phyloP scores from a whole-genome alignment of 2,888 invertebrate genomes.

The Stictocephala bisonia region DNA sequence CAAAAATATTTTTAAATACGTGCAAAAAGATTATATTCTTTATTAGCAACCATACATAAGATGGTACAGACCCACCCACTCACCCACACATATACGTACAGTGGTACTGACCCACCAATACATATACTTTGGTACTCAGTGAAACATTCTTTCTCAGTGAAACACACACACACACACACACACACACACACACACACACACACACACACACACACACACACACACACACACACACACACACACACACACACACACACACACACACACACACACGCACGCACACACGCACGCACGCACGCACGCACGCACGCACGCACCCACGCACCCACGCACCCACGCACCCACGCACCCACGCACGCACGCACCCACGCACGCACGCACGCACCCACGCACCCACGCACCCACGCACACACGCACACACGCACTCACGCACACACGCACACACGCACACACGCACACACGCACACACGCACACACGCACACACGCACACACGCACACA shows the following conservation, averaged over 20 bases:
- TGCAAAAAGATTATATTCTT: too few species aligned
- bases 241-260: conserved; percentile 13
- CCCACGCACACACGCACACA: too few species aligned
- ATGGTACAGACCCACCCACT: too few species aligned
- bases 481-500: background rate
- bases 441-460: background rate
- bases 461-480: background rate
- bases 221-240: conserved; percentile 13
- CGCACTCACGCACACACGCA: background rate
- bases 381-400: background rate
- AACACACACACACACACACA: too few species aligned
- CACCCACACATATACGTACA: too few species aligned
- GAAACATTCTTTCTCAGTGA: background rate
- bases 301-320: background rate
- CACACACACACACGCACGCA: conserved; percentile 7
- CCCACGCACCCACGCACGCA: background rate
- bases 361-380: background rate
- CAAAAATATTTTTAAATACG: too few species aligned
- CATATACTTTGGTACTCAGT: too few species aligned
- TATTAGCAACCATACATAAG: too few species aligned
- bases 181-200: conserved; percentile 13
- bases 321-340: background rate
- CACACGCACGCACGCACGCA: conserved; percentile 1
- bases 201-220: conserved; percentile 13
- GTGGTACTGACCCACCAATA: too few species aligned